phyloP scores from a whole-genome alignment of 1,140 invertebrate genomes.

The Heliothis subflexa region DNA sequence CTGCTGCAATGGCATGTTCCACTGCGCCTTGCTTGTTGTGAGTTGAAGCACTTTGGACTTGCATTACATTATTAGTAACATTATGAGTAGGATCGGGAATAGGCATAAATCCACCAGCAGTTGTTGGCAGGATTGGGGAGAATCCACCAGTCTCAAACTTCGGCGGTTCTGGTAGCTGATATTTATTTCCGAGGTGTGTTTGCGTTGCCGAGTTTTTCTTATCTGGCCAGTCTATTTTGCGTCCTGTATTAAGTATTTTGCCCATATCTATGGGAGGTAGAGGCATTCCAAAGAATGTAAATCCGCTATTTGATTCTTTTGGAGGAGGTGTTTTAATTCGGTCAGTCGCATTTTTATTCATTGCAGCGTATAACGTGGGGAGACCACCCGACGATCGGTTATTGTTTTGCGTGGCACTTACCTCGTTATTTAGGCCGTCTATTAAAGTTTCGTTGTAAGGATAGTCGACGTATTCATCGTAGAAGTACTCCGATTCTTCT shows the following conservation, averaged over 20 bases:
- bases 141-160: slow-evolving; percentile 91
- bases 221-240: slow-evolving; percentile 80
- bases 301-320: slow-evolving; percentile 85
- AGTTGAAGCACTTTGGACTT: slow-evolving; percentile 46
- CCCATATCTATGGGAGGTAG: slow-evolving; percentile 90
- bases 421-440: slow-evolving; percentile 71
- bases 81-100: slow-evolving; percentile 87
- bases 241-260: slow-evolving; percentile 87
- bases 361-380: slow-evolving; percentile 89
- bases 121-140: slow-evolving; percentile 89
- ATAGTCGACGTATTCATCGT: slow-evolving; percentile 93
- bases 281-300: slow-evolving; percentile 94
- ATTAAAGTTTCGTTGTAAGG: slow-evolving; percentile 87
- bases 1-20: slow-evolving; percentile 55
- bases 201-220: slow-evolving; percentile 58
- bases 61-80: slow-evolving; percentile 52
- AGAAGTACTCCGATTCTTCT: slow-evolving; percentile 92
- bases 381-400: slow-evolving; percentile 87
- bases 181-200: slow-evolving; percentile 67
- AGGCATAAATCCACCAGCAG: slow-evolving; percentile 90
- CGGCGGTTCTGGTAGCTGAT: slow-evolving; percentile 86
- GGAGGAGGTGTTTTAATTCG: slow-evolving; percentile 65
- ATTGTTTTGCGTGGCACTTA: slow-evolving; percentile 65
- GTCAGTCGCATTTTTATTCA: slow-evolving; percentile 83
- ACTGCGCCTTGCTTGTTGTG: slow-evolving; percentile 60